Conservation (phyloP, 2,888 invertebrate genomes). For the Psylliodes chrysocephalus region DNA sequence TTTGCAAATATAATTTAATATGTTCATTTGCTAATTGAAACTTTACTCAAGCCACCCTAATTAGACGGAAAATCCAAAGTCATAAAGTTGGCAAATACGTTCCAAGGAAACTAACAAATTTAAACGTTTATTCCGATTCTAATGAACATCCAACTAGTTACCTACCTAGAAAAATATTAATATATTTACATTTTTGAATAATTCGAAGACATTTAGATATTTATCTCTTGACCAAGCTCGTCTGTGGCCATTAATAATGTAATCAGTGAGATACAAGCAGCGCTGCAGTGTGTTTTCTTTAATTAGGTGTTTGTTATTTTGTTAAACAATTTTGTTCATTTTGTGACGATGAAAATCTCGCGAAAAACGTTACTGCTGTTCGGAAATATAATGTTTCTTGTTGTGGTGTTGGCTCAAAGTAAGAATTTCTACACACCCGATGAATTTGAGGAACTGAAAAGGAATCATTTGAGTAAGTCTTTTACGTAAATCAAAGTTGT, state of each 20-base stretch:
- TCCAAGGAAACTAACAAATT: too few species aligned
- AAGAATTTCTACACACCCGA: constrained; percentile 17
- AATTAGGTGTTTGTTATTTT: too few species aligned
- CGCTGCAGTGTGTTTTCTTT: too few species aligned
- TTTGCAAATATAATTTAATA: too few species aligned
- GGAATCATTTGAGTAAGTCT: constrained; percentile 10
- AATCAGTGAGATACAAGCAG: too few species aligned
- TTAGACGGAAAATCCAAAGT: too few species aligned
- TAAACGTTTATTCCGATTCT: not conserved
- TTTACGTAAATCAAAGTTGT: too few species aligned
- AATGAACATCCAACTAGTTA: not conserved
- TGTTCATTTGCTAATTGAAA: too few species aligned
- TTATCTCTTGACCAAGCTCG: not conserved
- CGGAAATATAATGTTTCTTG: constrained; percentile 1
- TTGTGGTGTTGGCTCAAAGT: not conserved
- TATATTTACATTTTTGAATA: not conserved
- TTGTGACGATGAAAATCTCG: not conserved
- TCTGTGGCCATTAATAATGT: too few species aligned
- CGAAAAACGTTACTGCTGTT: constrained; percentile 3
- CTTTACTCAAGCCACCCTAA: too few species aligned
- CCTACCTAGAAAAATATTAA: constrained; percentile 4
- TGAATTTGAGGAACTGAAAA: constrained; percentile 23
- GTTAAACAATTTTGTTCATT: too few species aligned
- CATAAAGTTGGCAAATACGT: too few species aligned
- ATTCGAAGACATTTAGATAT: not conserved